Evolutionary conservation across 1,140 invertebrate species (phyloP), one percentile per base, ranked within the genome.

Genomic region (Acyrthosiphon pisum): DNA sequence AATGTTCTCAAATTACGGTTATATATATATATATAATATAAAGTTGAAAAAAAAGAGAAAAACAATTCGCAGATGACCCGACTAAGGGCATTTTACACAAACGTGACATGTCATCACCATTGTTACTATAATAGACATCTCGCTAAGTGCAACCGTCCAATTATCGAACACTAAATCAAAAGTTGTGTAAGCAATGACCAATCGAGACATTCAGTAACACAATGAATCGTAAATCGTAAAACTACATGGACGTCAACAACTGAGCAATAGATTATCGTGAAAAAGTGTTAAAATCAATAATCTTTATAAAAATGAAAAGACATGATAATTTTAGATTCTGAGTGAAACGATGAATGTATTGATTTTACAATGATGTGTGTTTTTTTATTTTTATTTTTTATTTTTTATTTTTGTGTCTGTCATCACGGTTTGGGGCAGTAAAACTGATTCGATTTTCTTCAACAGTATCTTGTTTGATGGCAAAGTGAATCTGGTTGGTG

Each of bases 21-120:
- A n/a, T 76, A n/a, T 30, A 14, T 11, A 14, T 68, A 35, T 35
- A 22, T 81, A n/a, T 68, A 68, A 76, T 76, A 30, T 30, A 84
- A 9, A 30, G 83, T 84, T 84, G 83, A 76, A 76, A 76, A 26
- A 60, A n/a, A 76, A 76, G n/a, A n/a, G 14, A 76, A 76, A 84
- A 84, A 84, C 9, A 44, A 84, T 84, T 84, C 83, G 9, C 37
- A 44, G 83, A 84, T 44, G 83, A 84, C 83, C 83, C 41, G 37
- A 44, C 83, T 84, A 84, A 84, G 83, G 83, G 83, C 83, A 84
- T 84, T 84, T 44, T 84, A 84, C 23, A 84, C 83, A 44, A 84
- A 84, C 83, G 83, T 84, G 83, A 84, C 41, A 84, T 84, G 83
- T 84, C 83, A 23, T 84, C 41, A 44, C 83, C 37, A 84, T 44